Evolutionary conservation across 2,797 vertebrate species (phyloP), one percentile per base, ranked within the genome.

Genomic region (Clamator glandarius): DNA sequence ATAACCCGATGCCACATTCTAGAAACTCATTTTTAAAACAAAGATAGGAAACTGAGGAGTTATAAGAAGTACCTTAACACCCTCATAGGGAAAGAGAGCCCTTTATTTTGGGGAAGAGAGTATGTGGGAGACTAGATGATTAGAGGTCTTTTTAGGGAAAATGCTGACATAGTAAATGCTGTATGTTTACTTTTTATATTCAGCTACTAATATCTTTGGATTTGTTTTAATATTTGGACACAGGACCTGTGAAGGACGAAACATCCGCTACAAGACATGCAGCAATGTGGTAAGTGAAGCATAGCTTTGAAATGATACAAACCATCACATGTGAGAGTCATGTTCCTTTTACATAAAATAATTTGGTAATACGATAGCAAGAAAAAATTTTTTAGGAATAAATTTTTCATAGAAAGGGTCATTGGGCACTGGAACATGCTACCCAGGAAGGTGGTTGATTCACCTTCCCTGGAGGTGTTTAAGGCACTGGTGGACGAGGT

Each of bases 241-340:
- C 97, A 99, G 99, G 98, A 99, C 97, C 95, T 99, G 99, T 67
- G 99, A 99, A 96, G 99, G 99, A 82, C 98, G 98, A 97, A 99
- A 99, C 98, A 99, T 99, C 95, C 98, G 99, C 84, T 99, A 99
- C 95, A 98, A 98, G 97, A 99, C 99, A 15, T 99, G 99, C 98
- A 99, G 99, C 98, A 99, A 99, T 88, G 98, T 99, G 99, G 99
- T 99, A 98, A 98, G 99, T 98, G 46, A 86, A 92, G 9, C n/a
- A 70, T 33, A 66, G 21, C 33, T 93, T 57, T 58, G 12, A 33
- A 75, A 59, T 41, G 35, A 83, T 52, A 16, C 59, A 55, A 55
- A 44, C 69, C 11, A 31, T 64, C 51, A 42, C 4, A 3, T 36
- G 7, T 0, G 2, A 63, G 11, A 58, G 20, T 55, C 12, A 16